Base-by-base conservation (phyloP, 1,140 invertebrate genomes). In the Hyles euphorbiae region DNA sequence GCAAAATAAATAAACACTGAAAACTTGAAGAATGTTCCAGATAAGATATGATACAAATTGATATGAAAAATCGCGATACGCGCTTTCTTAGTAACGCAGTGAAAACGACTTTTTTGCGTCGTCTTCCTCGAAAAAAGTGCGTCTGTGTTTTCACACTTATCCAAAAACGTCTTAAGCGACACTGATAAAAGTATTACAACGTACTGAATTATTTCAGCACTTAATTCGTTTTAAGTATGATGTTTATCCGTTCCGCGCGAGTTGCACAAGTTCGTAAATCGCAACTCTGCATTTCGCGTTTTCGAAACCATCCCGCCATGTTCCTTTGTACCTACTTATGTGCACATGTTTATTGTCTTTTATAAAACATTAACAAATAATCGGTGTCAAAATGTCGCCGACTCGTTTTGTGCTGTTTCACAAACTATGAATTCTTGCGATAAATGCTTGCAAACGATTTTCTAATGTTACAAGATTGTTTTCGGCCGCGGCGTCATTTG, bases 221-320 rank as follows among this genome's bases (percentile, higher is more conserved):
- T 10, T 10, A 4, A 10, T 46, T 4, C 11, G 9, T 8, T 46
- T 46, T 46, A 63, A 81, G 77, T 86, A 82, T 80, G 80, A 85
- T 78, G 78, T 81, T 85, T 81, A 83, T 55, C 83, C 81, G 81
- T 81, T 83, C 46, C n/a, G n/a, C 82, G 81, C 78, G 8, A 40
- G 79, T 88, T 86, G 81, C 82, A 77, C 72, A 86, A 86, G 74
- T 70, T 22, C 22, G 71, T 71, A 79, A 80, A 87, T 85, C 83
- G 85, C 85, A 87, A 87, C 83, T 81, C 85, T 78, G 81, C 85
- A 87, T 85, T 87, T 81, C 70, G 72, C 78, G 81, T 88, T 88
- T 83, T 88, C 85, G 85, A 87, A 85, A 88, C 75, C 63, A 72
- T 72, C 70, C 80, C 81, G 74, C 83, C 82, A 83, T 82, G 86